Percentiles rank a stretch among this genome's conserved stretches.
Evolutionary conservation across 2,113 vertebrate genomes (phyloP).

Genomic region (Caranx ignobilis): DNA sequence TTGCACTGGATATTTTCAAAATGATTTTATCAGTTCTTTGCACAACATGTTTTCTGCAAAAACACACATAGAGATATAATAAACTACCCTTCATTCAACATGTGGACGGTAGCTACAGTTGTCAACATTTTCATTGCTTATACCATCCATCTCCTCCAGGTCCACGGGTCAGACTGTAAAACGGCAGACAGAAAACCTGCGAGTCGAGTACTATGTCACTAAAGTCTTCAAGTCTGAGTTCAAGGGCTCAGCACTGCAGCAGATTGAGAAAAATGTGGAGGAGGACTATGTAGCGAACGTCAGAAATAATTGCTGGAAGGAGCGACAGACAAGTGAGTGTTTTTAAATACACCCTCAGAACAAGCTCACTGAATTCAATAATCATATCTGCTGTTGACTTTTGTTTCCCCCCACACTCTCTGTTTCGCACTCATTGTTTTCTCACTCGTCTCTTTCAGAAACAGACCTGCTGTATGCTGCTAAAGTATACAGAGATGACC

Average conservation of each 20-base stretch:
- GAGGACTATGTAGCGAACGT: constrained; percentile 96
- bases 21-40: background rate
- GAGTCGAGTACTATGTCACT: constrained; percentile 92
- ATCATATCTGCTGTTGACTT: background rate
- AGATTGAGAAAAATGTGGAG: constrained; percentile 96
- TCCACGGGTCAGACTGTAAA: constrained; percentile 93
- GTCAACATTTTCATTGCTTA: background rate
- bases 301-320: constrained; percentile 98
- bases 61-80: background rate
- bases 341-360: background rate
- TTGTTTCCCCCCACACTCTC: background rate
- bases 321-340: constrained; percentile 95
- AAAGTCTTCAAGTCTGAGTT: constrained; percentile 97
- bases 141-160: constrained; percentile 73
- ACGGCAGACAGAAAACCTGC: constrained; percentile 94
- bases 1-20: background rate
- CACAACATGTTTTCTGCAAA: background rate
- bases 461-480: constrained; percentile 96
- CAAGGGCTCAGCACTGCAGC: constrained; percentile 91
- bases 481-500: constrained; percentile 95
- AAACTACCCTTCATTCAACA: background rate
- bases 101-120: background rate
- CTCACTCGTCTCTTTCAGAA: constrained; percentile 83
- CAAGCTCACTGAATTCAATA: background rate
- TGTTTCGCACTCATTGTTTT: constrained; percentile 14